Conservation (phyloP, 2,888 invertebrate species). For the Pollenia griseotomentosa region DNA sequence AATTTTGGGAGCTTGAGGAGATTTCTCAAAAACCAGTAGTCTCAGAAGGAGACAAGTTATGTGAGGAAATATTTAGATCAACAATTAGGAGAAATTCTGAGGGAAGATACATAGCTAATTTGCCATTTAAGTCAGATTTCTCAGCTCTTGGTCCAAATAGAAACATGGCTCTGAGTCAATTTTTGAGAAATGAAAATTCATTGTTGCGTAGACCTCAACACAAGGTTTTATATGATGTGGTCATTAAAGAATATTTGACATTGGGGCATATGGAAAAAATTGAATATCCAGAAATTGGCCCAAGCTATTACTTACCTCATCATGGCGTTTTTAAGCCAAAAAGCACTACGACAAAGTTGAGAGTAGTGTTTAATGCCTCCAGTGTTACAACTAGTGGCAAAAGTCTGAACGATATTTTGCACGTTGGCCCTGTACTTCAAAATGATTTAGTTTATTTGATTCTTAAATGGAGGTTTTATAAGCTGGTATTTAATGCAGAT, state of each 20-base stretch:
- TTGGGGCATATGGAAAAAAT: constrained; percentile 33
- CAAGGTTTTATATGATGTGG: constrained; percentile 13
- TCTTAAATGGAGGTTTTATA: too few relatives aligned
- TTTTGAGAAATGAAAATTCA: constrained; percentile 18
- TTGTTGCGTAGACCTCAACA: constrained; percentile 4
- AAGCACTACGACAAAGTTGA: constrained; percentile 14
- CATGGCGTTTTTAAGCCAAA: neutral
- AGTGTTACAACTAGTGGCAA: too few relatives aligned
- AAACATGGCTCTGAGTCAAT: constrained; percentile 13
- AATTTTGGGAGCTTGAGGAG: constrained; percentile 38
- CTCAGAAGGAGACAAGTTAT: constrained; percentile 24
- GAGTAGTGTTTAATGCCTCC: too few relatives aligned
- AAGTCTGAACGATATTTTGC: too few relatives aligned
- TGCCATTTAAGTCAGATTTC: constrained; percentile 11
- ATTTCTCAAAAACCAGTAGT: neutral
- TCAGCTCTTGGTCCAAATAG: neutral
- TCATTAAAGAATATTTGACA: constrained; percentile 3
- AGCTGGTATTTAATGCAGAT: too few relatives aligned
- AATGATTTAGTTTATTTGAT: too few relatives aligned
- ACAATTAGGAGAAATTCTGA: neutral
- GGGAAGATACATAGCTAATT: constrained; percentile 12
- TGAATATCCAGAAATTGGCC: neutral
- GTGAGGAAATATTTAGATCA: constrained; percentile 25
- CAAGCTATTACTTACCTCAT: constrained; percentile 23
- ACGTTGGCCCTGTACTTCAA: too few relatives aligned